Percentiles rank a stretch among this genome's conserved stretches.
Evolutionary conservation across 2,888 invertebrate species (phyloP).

Genomic region (Tipula confusa): DNA sequence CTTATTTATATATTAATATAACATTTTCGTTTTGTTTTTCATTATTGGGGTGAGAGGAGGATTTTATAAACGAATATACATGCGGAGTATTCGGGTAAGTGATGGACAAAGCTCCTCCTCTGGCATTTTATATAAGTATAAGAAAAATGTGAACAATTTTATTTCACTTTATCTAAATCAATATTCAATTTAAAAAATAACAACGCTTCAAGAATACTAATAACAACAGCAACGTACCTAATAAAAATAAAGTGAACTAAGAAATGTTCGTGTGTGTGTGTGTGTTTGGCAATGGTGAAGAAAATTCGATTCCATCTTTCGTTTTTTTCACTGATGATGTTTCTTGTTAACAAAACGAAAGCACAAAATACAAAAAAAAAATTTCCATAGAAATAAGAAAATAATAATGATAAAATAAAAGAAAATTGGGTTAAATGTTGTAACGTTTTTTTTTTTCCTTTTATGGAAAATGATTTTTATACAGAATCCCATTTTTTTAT

Average conservation of each 20-base stretch:
- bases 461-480: neutral
- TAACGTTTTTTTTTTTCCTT: neutral
- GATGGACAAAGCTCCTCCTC: neutral
- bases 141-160: neutral
- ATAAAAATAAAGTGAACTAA: slow-evolving; percentile 8
- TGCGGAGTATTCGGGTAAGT: too few species aligned
- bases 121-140: neutral
- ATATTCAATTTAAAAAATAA: slow-evolving; percentile 25
- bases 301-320: neutral
- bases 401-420: slow-evolving; percentile 12
- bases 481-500: neutral
- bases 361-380: neutral
- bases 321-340: neutral
- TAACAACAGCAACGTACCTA: neutral
- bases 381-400: slow-evolving; percentile 7
- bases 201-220: neutral
- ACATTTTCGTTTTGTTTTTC: neutral
- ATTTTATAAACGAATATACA: neutral
- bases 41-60: neutral
- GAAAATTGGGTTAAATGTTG: slow-evolving; percentile 20
- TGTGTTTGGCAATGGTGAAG: neutral
- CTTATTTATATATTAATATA: slow-evolving; percentile 25
- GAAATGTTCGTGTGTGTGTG: neutral
- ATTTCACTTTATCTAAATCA: slow-evolving; percentile 12
- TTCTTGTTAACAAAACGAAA: neutral